Percentiles rank a stretch among this genome's conserved stretches.
Evolutionary conservation across 2,888 invertebrate genomes (phyloP).

Genomic region (Entomobrya multifasciata): DNA sequence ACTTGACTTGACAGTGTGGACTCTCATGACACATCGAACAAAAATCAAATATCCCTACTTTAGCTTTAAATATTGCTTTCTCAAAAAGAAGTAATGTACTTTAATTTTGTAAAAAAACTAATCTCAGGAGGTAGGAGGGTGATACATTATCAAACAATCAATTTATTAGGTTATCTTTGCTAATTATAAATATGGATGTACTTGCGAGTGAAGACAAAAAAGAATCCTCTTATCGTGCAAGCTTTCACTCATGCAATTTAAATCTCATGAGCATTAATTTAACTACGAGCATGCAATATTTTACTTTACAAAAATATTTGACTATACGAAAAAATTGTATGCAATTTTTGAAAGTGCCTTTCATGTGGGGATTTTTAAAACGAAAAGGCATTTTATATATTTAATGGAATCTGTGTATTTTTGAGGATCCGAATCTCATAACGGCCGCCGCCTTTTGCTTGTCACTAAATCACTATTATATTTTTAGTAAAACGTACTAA

Average conservation of each 20-base stretch:
- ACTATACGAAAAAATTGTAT: too few species aligned
- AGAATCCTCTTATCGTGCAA: slow-evolving; percentile 33
- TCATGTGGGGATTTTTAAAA: neutral
- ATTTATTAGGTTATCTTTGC: too few species aligned
- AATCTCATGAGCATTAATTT: too few species aligned
- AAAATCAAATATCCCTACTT: too few species aligned
- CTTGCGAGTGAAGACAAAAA: too few species aligned
- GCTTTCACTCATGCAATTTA: too few species aligned
- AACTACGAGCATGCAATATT: too few species aligned
- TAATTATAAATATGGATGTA: too few species aligned
- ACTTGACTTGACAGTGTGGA: too few species aligned
- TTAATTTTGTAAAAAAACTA: neutral
- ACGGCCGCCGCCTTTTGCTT: neutral
- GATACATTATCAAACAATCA: slow-evolving; percentile 7
- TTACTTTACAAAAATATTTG: too few species aligned
- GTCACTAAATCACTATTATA: neutral
- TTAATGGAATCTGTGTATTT: neutral
- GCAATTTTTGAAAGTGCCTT: neutral
- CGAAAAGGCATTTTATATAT: neutral
- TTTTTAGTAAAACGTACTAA: neutral
- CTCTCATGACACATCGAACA: neutral
- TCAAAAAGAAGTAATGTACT: too few species aligned
- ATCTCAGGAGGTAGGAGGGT: slow-evolving; percentile 15
- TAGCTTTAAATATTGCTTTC: too few species aligned
- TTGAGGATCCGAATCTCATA: neutral